phyloP scores from a whole-genome alignment of 2,888 invertebrate genomes.

The Clostera curtula region DNA sequence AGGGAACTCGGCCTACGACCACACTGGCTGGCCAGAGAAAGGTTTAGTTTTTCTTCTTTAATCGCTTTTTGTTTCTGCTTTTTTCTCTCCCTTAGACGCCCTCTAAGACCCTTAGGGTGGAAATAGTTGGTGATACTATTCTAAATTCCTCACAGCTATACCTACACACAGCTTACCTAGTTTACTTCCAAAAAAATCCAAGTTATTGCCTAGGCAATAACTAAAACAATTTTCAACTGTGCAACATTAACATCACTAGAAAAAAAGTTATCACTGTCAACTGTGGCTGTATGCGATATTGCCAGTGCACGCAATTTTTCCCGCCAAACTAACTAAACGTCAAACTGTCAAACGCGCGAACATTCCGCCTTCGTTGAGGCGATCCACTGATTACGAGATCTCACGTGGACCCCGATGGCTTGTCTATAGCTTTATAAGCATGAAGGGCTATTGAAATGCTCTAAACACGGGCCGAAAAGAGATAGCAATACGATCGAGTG shows the following conservation, averaged over 20 bases:
- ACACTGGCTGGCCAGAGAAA: too few relatives aligned
- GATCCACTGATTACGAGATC: conserved; percentile 73
- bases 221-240: conserved; percentile 58
- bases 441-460: conserved; percentile 53
- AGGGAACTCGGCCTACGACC: too few relatives aligned
- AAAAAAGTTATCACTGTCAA: conserved; percentile 38
- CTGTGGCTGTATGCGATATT: conserved; percentile 27
- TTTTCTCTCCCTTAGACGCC: too few relatives aligned
- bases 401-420: conserved; percentile 65
- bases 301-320: conserved; percentile 45
- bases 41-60: too few relatives aligned
- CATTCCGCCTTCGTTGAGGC: conserved; percentile 64
- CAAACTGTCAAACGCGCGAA: conserved; percentile 65
- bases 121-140: too few relatives aligned
- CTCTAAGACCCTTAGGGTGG: too few relatives aligned
- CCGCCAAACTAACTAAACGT: conserved; percentile 70
- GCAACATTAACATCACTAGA: conserved; percentile 52
- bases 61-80: too few relatives aligned
- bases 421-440: conserved; percentile 60
- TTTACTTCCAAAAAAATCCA: conserved; percentile 52
- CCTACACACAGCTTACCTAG: conserved; percentile 45
- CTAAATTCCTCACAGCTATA: too few relatives aligned
- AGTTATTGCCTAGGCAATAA: conserved; percentile 69
- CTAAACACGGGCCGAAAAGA: conserved; percentile 37
- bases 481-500: conserved; percentile 39